Percentiles rank a stretch among this genome's conserved stretches.
Evolutionary conservation across 1,140 invertebrate genomes (phyloP).

Genomic region (Conus betulinus): DNA sequence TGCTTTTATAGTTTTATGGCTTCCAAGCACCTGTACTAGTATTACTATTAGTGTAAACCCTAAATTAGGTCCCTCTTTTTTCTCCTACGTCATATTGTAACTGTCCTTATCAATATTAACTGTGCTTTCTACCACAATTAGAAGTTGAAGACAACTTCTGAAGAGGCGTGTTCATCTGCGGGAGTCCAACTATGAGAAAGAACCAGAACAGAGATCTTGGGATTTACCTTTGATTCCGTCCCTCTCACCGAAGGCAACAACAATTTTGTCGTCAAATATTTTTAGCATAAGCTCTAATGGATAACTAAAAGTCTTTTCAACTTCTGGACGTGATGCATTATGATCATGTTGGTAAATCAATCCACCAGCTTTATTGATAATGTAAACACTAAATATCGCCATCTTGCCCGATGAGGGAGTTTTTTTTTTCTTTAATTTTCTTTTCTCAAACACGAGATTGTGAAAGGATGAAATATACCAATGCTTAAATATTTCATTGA

Average conservation of each 20-base stretch:
- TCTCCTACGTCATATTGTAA: too few species aligned
- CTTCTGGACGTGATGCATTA: slow-evolving; percentile 90
- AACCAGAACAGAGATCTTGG: too few species aligned
- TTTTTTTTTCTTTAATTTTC: neutral
- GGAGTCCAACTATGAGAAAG: too few species aligned
- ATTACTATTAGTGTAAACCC: too few species aligned
- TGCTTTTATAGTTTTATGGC: too few species aligned
- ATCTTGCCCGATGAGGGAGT: slow-evolving; percentile 76
- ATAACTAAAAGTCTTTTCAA: slow-evolving; percentile 93
- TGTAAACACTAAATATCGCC: slow-evolving; percentile 78
- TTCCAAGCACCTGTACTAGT: too few species aligned
- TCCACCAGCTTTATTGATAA: slow-evolving; percentile 92
- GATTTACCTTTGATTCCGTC: slow-evolving; percentile 50
- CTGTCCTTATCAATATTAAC: too few species aligned
- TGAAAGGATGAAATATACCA: neutral
- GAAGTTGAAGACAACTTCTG: too few species aligned
- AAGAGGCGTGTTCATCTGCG: too few species aligned
- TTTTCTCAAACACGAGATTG: neutral
- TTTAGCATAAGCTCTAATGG: slow-evolving; percentile 92
- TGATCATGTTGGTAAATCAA: slow-evolving; percentile 97
- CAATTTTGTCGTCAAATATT: slow-evolving; percentile 82
- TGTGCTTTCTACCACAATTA: too few species aligned
- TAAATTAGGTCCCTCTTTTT: too few species aligned
- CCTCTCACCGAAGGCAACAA: slow-evolving; percentile 49
- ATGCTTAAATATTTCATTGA: neutral